Percentiles rank a stretch among this genome's conserved stretches.
phyloP scores from a whole-genome alignment of 1,140 invertebrate genomes.

The Cyrtorhinus lividipennis region DNA sequence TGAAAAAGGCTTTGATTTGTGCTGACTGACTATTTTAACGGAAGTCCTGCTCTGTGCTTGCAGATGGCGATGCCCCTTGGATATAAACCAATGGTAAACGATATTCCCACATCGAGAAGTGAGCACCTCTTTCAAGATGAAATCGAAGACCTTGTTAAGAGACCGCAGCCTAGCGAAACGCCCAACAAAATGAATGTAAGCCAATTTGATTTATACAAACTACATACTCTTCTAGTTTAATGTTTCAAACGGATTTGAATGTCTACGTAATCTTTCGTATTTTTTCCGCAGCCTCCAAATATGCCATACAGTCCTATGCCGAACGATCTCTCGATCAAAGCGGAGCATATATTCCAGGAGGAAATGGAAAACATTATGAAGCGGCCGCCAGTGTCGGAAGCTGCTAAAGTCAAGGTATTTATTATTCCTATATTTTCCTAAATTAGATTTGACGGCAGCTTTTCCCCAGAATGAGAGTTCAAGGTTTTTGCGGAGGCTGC shows the following conservation, averaged over 20 bases:
- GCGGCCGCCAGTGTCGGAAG: slow-evolving; percentile 23
- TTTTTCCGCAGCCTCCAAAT: not conserved
- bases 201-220: not conserved
- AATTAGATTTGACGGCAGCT: not conserved
- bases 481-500: no score
- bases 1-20: no score
- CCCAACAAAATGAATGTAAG: slow-evolving; percentile 22
- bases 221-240: no score
- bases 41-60: no score
- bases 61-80: slow-evolving; percentile 19
- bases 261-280: not conserved
- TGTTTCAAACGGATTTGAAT: no score
- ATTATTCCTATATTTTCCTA: not conserved
- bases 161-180: slow-evolving; percentile 20
- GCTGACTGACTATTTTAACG: no score
- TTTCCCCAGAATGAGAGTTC: not conserved
- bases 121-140: slow-evolving; percentile 28
- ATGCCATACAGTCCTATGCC: slow-evolving; percentile 10
- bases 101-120: slow-evolving; percentile 20
- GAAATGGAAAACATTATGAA: slow-evolving; percentile 28
- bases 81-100: slow-evolving; percentile 22
- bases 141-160: slow-evolving; percentile 28
- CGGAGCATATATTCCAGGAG: slow-evolving; percentile 25
- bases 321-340: slow-evolving; percentile 19
- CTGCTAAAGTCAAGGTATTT: slow-evolving; percentile 24